Evolutionary conservation across 92 coral and sea anemone genomes (phyloP).

Genomic region (Phenganax marumi): DNA sequence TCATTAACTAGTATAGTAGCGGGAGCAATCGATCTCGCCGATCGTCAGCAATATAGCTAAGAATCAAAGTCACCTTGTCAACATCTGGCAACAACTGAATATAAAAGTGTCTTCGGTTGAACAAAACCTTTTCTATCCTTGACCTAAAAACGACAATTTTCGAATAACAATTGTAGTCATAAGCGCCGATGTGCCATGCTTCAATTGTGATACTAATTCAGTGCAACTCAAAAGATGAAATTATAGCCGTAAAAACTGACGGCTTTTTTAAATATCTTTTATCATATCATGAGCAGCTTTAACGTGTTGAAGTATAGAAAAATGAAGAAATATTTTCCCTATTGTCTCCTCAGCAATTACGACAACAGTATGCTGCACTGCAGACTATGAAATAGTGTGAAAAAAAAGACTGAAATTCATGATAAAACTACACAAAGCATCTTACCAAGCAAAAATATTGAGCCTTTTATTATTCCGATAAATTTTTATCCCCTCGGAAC

Average conservation of each 20-base stretch:
- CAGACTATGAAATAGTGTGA: too few species aligned
- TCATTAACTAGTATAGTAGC: too few species aligned
- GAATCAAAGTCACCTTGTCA: constrained; percentile 75
- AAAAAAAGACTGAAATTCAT: background rate
- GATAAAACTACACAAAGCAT: too few species aligned
- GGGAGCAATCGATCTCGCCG: background rate
- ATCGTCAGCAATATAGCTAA: background rate
- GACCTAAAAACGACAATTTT: constrained; percentile 60
- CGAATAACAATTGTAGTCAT: background rate
- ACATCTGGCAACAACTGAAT: constrained; percentile 87
- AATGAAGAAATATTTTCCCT: too few species aligned
- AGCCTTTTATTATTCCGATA: constrained; percentile 91
- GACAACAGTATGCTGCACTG: background rate
- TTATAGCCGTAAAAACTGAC: too few species aligned
- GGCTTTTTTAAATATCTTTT: too few species aligned
- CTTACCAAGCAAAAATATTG: constrained; percentile 96
- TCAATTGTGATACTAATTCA: too few species aligned
- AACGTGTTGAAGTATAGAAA: too few species aligned
- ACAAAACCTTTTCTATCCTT: constrained; percentile 90
- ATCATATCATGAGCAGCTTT: too few species aligned
- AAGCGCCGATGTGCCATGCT: too few species aligned
- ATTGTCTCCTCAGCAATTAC: background rate
- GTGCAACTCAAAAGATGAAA: too few species aligned
- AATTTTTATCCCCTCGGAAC: constrained; percentile 88
- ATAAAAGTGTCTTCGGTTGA: constrained; percentile 82